These are phyloP conservation scores for Tokudaia tokunoshimensis DNA, from an alignment of 2,797 vertebrate species.

Conservation along the genomic window DNA sequence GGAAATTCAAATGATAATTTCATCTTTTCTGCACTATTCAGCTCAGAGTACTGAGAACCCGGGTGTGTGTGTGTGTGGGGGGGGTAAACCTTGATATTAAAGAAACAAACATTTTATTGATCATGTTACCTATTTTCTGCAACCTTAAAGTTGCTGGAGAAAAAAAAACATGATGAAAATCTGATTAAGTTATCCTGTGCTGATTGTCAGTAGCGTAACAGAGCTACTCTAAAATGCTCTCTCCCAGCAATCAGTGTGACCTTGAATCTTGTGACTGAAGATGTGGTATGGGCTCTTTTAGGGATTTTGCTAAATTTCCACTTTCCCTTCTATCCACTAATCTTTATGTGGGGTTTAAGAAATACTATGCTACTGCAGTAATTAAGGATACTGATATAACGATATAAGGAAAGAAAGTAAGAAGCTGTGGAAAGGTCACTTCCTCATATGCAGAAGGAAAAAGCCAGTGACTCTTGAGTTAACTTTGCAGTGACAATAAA, in stretches of 20 bases:
- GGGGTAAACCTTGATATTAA: background rate
- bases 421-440: background rate
- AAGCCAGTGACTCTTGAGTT: background rate
- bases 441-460: constrained; percentile 11
- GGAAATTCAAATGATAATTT: constrained; percentile 30
- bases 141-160: background rate
- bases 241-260: background rate
- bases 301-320: background rate
- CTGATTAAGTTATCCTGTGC: background rate
- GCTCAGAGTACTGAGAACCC: constrained; percentile 13
- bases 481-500: background rate
- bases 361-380: background rate
- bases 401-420: background rate
- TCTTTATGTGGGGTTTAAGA: background rate
- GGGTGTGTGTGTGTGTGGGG: background rate
- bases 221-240: constrained; percentile 2
- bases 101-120: constrained; percentile 29
- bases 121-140: background rate
- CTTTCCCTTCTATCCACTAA: background rate
- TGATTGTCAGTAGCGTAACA: background rate
- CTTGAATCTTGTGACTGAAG: background rate
- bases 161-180: background rate
- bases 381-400: background rate
- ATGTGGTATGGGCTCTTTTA: background rate
- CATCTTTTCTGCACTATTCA: background rate